phyloP scores from a whole-genome alignment of 1,140 invertebrate genomes.

The Eueides isabella region DNA sequence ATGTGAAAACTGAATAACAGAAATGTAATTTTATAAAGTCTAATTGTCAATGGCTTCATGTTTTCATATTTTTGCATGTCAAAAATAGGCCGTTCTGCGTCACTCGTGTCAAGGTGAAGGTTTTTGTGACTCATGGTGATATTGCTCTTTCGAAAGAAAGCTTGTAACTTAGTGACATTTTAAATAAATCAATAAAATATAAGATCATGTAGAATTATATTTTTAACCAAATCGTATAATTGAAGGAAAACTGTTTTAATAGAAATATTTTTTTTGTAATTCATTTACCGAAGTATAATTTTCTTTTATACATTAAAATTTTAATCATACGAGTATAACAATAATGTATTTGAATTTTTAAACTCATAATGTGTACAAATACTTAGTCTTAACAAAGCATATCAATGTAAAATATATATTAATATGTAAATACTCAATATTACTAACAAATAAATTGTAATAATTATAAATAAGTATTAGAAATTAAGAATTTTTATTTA shows the following conservation, averaged over 20 bases:
- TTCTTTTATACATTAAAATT: neutral
- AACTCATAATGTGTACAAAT: constrained; percentile 42
- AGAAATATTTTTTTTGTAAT: no score
- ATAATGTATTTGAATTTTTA: constrained; percentile 6
- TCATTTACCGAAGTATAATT: neutral
- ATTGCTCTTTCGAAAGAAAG: neutral
- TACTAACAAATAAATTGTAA: neutral
- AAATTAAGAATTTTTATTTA: neutral
- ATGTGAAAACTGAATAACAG: no score
- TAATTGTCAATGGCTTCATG: neutral
- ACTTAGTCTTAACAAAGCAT: constrained; percentile 51
- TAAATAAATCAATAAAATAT: no score
- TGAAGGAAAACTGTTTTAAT: no score
- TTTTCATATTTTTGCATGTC: neutral
- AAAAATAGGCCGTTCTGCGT: neutral
- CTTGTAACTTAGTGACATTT: no score
- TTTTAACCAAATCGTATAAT: no score
- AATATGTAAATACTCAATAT: constrained; percentile 38
- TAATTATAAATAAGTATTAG: neutral
- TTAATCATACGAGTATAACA: neutral
- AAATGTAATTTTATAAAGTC: neutral
- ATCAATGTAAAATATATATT: constrained; percentile 49
- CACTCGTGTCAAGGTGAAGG: neutral
- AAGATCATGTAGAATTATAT: no score
- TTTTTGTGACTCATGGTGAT: neutral